Conservation (phyloP, 2,888 invertebrate genomes). For the Melolontha melolontha region DNA sequence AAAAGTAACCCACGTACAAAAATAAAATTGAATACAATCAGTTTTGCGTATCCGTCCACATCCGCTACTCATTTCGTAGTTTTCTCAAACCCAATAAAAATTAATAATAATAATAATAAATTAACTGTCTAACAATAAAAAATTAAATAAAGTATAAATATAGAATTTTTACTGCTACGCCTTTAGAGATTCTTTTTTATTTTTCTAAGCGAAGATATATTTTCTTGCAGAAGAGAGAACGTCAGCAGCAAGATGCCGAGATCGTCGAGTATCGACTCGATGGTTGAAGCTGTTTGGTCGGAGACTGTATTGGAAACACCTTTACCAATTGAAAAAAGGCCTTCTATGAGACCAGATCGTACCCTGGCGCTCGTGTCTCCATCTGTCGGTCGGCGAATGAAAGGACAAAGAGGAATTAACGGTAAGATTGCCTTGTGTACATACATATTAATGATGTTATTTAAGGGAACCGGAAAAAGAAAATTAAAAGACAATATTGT, state of each 20-base stretch:
- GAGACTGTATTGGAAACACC: constrained; percentile 63
- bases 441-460: too few relatives aligned
- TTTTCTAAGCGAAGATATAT: neutral
- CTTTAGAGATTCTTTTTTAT: too few relatives aligned
- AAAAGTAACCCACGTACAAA: too few relatives aligned
- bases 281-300: constrained; percentile 79
- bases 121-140: too few relatives aligned
- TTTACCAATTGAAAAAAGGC: constrained; percentile 60
- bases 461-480: neutral
- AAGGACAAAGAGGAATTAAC: constrained; percentile 79
- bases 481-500: neutral
- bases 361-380: constrained; percentile 78
- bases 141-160: too few relatives aligned
- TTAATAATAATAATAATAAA: too few relatives aligned
- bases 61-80: too few relatives aligned
- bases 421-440: constrained; percentile 69
- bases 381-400: constrained; percentile 80
- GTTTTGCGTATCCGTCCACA: too few relatives aligned
- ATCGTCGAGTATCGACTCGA: constrained; percentile 84
- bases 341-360: constrained; percentile 66
- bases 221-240: constrained; percentile 66
- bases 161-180: too few relatives aligned
- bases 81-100: too few relatives aligned
- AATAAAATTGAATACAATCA: too few relatives aligned
- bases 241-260: constrained; percentile 72